Percentiles rank a stretch among this genome's conserved stretches.
Conservation (phyloP, 1,140 invertebrate genomes). For the Venturia canescens region DNA sequence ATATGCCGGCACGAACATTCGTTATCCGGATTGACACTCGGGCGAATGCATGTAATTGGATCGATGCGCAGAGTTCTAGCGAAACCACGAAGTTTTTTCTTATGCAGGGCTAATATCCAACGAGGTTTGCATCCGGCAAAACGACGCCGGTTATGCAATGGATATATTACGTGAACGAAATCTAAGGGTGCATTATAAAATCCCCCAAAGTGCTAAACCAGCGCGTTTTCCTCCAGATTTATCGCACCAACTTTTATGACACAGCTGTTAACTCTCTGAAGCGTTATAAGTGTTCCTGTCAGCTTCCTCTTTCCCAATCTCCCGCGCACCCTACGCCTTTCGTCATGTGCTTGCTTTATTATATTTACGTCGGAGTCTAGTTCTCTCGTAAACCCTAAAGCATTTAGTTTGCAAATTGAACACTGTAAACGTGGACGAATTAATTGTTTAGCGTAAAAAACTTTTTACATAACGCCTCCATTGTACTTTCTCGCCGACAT, state of each 20-base stretch:
- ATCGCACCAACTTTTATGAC: conserved; percentile 22
- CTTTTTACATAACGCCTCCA: too few species aligned
- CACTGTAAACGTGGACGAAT: conserved; percentile 1
- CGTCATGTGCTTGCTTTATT: background rate
- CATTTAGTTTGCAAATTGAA: conserved; percentile 12
- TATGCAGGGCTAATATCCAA: background rate
- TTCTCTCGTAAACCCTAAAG: conserved; percentile 3
- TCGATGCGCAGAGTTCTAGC: background rate
- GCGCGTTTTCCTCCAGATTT: conserved; percentile 28
- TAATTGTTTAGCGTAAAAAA: background rate
- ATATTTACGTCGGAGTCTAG: background rate
- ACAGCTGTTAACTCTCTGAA: conserved; percentile 22
- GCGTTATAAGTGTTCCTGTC: conserved; percentile 13
- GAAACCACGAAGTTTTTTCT: background rate
- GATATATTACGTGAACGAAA: background rate
- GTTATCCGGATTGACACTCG: background rate
- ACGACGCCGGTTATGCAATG: background rate
- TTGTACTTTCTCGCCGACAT: too few species aligned
- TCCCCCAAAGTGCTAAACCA: background rate
- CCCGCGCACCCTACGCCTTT: background rate
- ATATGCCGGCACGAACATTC: background rate
- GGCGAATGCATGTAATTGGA: background rate
- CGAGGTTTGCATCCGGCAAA: conserved; percentile 20
- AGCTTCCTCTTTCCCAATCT: background rate
- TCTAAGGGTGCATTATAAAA: conserved; percentile 25